Evolutionary conservation across 1,140 invertebrate genomes (phyloP).

Genomic region (Phocides pigmalion): DNA sequence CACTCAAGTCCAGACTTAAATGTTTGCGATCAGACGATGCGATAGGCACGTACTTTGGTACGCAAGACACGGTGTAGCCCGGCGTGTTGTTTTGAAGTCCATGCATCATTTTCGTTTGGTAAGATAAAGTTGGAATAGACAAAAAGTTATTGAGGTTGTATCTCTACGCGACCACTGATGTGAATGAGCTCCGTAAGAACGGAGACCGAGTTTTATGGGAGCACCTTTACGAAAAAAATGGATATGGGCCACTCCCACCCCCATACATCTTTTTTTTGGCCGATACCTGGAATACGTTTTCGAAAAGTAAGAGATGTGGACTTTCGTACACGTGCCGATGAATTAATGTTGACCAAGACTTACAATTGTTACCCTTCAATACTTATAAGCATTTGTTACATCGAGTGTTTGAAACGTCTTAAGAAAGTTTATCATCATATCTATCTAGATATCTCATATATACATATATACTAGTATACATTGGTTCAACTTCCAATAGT

Average conservation of each 20-base stretch:
- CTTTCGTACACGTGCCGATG: constrained; percentile 70
- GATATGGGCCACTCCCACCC: constrained; percentile 67
- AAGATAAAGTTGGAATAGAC: background rate
- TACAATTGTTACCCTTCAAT: constrained; percentile 24
- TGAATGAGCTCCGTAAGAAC: constrained; percentile 61
- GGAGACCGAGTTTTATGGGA: constrained; percentile 62
- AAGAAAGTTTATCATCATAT: constrained; percentile 18
- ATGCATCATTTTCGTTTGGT: constrained; percentile 27
- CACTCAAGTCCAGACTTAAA: constrained; percentile 49
- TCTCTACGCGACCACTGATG: constrained; percentile 36
- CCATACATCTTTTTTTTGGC: constrained; percentile 61
- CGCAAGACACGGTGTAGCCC: constrained; percentile 52
- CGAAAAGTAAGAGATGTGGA: constrained; percentile 46
- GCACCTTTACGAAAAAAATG: constrained; percentile 70
- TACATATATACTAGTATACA: too few relatives aligned
- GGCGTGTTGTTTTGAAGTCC: constrained; percentile 17
- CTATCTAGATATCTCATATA: too few relatives aligned
- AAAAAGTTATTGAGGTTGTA: constrained; percentile 42
- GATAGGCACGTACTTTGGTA: constrained; percentile 75
- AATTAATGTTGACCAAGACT: constrained; percentile 58
- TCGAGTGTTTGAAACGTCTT: constrained; percentile 14
- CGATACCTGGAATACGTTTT: constrained; percentile 66
- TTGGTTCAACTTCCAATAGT: too few relatives aligned
- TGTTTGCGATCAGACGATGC: constrained; percentile 71
- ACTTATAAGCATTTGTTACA: constrained; percentile 14